Conservation (phyloP, 2,797 vertebrate genomes). For the Acanthornis magna region DNA sequence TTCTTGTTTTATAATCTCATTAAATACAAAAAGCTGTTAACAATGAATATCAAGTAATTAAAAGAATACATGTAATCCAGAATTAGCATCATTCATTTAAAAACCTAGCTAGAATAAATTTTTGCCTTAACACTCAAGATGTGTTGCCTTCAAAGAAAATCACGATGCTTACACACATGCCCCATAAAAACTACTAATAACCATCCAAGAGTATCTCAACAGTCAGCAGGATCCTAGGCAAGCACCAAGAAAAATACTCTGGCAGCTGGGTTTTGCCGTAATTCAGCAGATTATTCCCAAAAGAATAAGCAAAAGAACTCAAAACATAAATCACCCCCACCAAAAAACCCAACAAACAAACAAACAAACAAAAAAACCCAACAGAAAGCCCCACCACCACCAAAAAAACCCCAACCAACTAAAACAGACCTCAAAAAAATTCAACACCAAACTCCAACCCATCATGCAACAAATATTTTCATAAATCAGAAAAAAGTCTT, state of each 20-base stretch:
- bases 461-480: not conserved
- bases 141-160: not conserved
- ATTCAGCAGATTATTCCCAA: not conserved
- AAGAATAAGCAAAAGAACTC: not conserved
- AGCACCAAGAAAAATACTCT: not conserved
- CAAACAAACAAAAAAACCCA: too few species aligned
- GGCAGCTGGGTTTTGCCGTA: not conserved
- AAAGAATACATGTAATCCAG: not conserved
- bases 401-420: not conserved
- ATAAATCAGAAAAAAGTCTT: not conserved
- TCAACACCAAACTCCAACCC: not conserved
- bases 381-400: fast-evolving
- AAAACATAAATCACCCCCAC: not conserved
- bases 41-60: not conserved
- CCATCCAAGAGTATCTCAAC: not conserved
- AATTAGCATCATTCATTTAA: not conserved
- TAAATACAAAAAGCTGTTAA: not conserved
- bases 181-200: not conserved
- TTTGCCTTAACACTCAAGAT: not conserved
- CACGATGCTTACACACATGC: not conserved
- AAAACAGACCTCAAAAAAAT: not conserved
- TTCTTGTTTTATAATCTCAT: not conserved
- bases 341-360: not conserved
- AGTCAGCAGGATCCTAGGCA: not conserved
- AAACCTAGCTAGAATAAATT: not conserved